A percentile compares a stretch with the other conserved stretches of the same genome.
Evolutionary conservation across 2,888 invertebrate species (phyloP).

Genomic region (Pollenia amentaria): DNA sequence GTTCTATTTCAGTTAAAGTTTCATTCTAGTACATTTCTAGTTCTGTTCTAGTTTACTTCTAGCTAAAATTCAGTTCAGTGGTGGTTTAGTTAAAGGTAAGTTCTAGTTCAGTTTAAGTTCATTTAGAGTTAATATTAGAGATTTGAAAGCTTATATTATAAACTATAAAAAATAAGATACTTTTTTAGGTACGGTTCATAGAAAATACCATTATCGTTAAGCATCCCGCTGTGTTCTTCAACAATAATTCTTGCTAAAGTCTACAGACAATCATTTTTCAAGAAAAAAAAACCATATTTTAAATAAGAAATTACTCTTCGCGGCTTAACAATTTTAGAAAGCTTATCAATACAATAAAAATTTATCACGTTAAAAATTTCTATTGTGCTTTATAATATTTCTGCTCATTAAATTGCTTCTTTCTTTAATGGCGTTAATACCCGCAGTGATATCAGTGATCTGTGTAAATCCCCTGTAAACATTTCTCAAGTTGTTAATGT

Average conservation of each 20-base stretch:
- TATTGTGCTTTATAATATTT: constrained; percentile 33
- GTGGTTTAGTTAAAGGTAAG: too few species aligned
- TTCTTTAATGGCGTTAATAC: constrained; percentile 48
- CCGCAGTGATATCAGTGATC: constrained; percentile 59
- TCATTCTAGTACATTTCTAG: too few species aligned
- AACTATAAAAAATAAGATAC: too few species aligned
- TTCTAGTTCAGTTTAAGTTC: too few species aligned
- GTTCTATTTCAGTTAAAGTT: too few species aligned
- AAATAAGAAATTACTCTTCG: too few species aligned
- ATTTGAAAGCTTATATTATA: too few species aligned
- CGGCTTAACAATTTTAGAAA: too few species aligned
- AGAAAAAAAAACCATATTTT: too few species aligned
- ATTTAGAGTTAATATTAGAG: too few species aligned
- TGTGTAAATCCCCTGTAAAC: neutral
- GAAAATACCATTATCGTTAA: neutral
- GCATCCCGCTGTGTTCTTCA: constrained; percentile 5
- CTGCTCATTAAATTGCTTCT: constrained; percentile 11
- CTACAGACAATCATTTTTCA: neutral
- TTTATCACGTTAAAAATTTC: constrained; percentile 15
- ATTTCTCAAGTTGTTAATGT: constrained; percentile 36
- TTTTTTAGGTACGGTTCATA: neutral
- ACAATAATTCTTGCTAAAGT: constrained; percentile 28
- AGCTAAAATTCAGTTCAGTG: too few species aligned
- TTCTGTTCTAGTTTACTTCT: too few species aligned
- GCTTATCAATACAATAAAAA: neutral